phyloP scores from a whole-genome alignment of 2,888 invertebrate genomes.

The Hemistola chrysoprasaria region DNA sequence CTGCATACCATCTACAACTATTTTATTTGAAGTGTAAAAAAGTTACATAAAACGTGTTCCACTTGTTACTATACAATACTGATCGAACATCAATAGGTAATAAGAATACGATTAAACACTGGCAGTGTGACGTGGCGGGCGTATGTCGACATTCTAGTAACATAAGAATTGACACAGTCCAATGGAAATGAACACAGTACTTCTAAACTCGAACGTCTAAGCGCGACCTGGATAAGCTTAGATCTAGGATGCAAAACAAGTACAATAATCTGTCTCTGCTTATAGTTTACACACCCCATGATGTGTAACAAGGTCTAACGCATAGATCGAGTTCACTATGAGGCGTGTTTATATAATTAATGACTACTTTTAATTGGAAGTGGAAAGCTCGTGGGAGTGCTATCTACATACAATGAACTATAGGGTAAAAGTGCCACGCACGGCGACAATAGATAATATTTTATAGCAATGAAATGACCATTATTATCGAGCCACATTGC shows the following conservation, averaged over 20 bases:
- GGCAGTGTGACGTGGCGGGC: constrained; percentile 76
- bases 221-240: constrained; percentile 49
- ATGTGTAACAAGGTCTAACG: constrained; percentile 73
- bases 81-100: constrained; percentile 34
- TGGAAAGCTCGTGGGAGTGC: constrained; percentile 50
- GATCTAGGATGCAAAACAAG: constrained; percentile 64
- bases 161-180: constrained; percentile 86
- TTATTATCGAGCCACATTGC: constrained; percentile 25
- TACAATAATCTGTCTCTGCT: constrained; percentile 51
- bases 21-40: constrained; percentile 76
- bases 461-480: constrained; percentile 25
- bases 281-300: constrained; percentile 55
- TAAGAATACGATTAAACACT: constrained; percentile 52
- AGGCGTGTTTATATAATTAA: constrained; percentile 48
- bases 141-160: constrained; percentile 85
- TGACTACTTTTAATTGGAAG: constrained; percentile 37
- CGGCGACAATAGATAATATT: constrained; percentile 39
- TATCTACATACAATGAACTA: constrained; percentile 50
- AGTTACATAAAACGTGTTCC: constrained; percentile 66
- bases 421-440: constrained; percentile 36
- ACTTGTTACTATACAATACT: constrained; percentile 43
- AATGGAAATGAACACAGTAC: constrained; percentile 65
- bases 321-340: constrained; percentile 73
- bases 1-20: constrained; percentile 70
- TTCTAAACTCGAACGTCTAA: constrained; percentile 47